These are phyloP conservation scores for Mastomys natalensis DNA, from an alignment of 2,113 vertebrate species.

Conservation along the genomic window DNA sequence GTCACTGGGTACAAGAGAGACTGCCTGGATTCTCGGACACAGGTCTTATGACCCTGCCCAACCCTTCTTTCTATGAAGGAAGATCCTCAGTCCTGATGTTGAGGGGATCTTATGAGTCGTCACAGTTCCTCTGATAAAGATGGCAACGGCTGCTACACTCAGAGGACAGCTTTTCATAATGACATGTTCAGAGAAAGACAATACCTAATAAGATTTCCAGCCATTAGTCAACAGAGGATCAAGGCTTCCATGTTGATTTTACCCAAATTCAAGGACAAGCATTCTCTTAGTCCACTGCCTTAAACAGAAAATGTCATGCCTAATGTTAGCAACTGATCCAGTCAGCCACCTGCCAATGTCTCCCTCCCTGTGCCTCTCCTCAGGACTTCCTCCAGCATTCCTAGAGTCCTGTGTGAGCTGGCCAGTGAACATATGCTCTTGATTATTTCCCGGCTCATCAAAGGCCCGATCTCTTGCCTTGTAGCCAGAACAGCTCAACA, in stretches of 20 bases:
- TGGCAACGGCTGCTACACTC: neutral
- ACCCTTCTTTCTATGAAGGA: neutral
- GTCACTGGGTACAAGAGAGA: neutral
- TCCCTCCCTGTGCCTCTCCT: neutral
- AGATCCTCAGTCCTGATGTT: neutral
- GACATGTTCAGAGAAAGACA: neutral
- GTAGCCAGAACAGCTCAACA: conserved; percentile 69
- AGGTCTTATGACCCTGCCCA: neutral
- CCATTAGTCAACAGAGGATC: fast-evolving
- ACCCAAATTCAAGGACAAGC: neutral
- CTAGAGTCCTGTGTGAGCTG: neutral
- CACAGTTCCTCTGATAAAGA: neutral
- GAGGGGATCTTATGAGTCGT: neutral
- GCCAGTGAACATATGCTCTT: conserved; percentile 56
- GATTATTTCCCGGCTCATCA: conserved; percentile 62
- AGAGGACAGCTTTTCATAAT: neutral
- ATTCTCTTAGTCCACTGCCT: neutral
- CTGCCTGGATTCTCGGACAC: neutral
- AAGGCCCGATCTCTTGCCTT: conserved; percentile 64
- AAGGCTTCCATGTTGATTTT: neutral
- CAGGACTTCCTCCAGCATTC: neutral
- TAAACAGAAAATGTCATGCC: neutral
- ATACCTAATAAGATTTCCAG: too few relatives aligned
- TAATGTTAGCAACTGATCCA: neutral
- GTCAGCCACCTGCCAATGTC: neutral